Conservation (phyloP, 1,140 invertebrate genomes). For the Paramacrobiotus metropolitanus region DNA sequence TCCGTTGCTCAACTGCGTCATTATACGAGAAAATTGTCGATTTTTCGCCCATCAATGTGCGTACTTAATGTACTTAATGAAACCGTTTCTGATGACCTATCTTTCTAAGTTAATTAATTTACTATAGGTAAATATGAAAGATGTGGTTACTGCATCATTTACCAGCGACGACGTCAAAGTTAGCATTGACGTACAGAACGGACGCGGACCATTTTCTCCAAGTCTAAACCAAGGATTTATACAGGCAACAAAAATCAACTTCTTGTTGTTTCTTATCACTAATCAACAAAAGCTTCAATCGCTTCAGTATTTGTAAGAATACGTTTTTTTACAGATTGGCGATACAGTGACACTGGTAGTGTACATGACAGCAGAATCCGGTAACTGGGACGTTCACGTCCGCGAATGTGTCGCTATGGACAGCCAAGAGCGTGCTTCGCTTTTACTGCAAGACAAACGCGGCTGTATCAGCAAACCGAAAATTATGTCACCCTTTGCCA, state of each 20-base stretch:
- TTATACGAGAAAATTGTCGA: neutral
- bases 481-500: neutral
- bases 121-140: neutral
- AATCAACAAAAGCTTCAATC: neutral
- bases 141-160: neutral
- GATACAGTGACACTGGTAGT: neutral
- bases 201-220: neutral
- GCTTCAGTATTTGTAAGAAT: neutral
- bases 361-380: neutral
- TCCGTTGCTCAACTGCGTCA: neutral
- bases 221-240: constrained; percentile 1
- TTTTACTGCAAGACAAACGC: neutral
- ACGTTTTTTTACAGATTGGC: neutral
- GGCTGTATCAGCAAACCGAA: neutral
- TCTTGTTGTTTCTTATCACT: too few relatives aligned
- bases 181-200: constrained; percentile 1
- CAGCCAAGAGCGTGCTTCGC: constrained; percentile 1
- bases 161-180: constrained; percentile 2
- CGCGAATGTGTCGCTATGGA: constrained; percentile 3
- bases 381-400: neutral
- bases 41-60: neutral
- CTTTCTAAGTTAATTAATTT: neutral
- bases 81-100: neutral
- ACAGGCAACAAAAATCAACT: neutral
- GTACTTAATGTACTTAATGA: neutral